A percentile compares a stretch with the other conserved stretches of the same genome.
Conservation (phyloP, 2,113 vertebrate species). For the Crotalus tigris region DNA sequence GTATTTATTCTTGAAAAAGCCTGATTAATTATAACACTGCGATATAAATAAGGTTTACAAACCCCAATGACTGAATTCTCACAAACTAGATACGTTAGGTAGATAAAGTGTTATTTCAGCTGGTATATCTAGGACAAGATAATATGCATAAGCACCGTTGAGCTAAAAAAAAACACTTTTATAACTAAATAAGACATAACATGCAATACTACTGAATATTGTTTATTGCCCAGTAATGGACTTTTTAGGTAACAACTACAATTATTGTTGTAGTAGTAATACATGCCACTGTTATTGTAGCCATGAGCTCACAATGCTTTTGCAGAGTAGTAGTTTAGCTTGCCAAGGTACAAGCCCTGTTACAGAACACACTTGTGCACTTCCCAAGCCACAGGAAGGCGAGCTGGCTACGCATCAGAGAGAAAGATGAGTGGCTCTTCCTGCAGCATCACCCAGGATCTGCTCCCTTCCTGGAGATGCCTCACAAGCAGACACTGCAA, state of each 20-base stretch:
- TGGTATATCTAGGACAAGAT: not conserved
- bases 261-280: not conserved
- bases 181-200: not conserved
- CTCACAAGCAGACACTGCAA: not conserved
- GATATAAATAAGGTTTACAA: not conserved
- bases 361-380: not conserved
- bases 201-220: not conserved
- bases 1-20: not conserved
- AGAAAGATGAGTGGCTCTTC: not conserved
- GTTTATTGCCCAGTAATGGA: not conserved
- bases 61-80: not conserved
- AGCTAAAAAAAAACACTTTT: not conserved
- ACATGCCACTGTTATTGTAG: not conserved
- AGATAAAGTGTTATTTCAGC: not conserved
- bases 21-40: not conserved
- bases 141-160: not conserved
- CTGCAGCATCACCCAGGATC: not conserved
- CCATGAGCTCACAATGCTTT: not conserved
- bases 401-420: not conserved
- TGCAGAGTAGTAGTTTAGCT: not conserved
- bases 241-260: conserved; percentile 28
- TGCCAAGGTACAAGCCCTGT: not conserved
- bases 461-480: not conserved
- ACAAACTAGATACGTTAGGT: not conserved
- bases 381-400: not conserved